Evolutionary conservation across 2,113 vertebrate species (phyloP).

Genomic region (Potamarius usumacintae): DNA sequence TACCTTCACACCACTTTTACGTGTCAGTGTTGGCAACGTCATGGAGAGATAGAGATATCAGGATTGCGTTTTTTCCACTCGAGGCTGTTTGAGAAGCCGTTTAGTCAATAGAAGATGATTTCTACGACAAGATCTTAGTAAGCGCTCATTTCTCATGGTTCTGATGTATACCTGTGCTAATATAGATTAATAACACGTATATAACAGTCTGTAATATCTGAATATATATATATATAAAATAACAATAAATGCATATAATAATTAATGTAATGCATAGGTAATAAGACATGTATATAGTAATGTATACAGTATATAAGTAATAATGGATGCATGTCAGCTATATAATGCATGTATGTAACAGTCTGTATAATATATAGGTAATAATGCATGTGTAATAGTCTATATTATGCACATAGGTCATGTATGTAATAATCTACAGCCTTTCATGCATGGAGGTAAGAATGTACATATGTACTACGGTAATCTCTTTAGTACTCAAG

Average conservation of each 20-base stretch:
- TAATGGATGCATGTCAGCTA: background rate
- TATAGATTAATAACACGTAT: background rate
- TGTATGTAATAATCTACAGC: background rate
- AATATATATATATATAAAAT: too few relatives aligned
- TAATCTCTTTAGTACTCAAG: background rate
- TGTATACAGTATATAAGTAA: background rate
- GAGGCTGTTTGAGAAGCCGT: background rate
- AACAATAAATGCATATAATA: background rate
- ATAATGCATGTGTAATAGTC: background rate
- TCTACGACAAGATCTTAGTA: background rate
- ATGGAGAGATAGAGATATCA: background rate
- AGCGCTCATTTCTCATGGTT: background rate
- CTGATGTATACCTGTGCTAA: background rate
- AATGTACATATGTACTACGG: background rate
- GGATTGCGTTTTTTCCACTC: background rate
- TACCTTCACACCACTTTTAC: background rate
- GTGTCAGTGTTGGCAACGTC: background rate
- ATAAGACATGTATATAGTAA: background rate
- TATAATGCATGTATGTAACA: background rate
- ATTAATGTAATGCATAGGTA: background rate
- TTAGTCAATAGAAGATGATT: background rate
- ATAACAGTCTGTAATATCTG: background rate
- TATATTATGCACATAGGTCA: too few relatives aligned
- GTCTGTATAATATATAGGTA: background rate
- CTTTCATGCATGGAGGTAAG: background rate